Percentiles rank a stretch among this genome's conserved stretches.
These are phyloP conservation scores for Diadromus collaris DNA, from an alignment of 2,888 invertebrate species.

Conservation along the genomic window DNA sequence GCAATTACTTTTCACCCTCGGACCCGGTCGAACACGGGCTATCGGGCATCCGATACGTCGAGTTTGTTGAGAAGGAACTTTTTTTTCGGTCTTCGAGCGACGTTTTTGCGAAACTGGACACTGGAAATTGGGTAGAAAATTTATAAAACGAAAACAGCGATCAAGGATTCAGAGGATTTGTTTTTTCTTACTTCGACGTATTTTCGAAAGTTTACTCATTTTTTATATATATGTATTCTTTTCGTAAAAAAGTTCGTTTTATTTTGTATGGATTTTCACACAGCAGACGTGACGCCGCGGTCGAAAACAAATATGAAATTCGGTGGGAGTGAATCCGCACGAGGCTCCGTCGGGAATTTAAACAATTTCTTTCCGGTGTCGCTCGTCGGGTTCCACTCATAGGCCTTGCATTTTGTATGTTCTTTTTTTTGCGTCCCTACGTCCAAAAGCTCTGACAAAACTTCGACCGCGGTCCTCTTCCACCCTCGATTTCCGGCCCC, in stretches of 20 bases:
- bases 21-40: constrained; percentile 52
- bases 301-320: constrained; percentile 33
- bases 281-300: background rate
- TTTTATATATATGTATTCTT: background rate
- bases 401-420: constrained; percentile 61
- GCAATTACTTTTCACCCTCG: constrained; percentile 76
- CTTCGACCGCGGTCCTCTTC: constrained; percentile 48
- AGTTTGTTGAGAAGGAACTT: constrained; percentile 37
- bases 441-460: constrained; percentile 46
- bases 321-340: constrained; percentile 34
- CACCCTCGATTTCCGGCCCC: constrained; percentile 57
- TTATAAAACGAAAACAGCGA: background rate
- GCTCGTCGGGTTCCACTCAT: constrained; percentile 47
- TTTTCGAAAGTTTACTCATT: background rate
- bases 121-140: constrained; percentile 16
- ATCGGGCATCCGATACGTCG: constrained; percentile 37
- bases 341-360: constrained; percentile 20
- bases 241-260: background rate
- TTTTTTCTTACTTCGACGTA: background rate
- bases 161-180: background rate
- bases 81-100: constrained; percentile 38
- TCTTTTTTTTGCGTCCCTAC: constrained; percentile 24
- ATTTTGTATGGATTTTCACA: constrained; percentile 5
- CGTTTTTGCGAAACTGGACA: background rate
- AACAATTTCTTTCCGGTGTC: constrained; percentile 38